Evolutionary conservation across 2,113 vertebrate species (phyloP).

Genomic region (Haplotaxodon microlepis): DNA sequence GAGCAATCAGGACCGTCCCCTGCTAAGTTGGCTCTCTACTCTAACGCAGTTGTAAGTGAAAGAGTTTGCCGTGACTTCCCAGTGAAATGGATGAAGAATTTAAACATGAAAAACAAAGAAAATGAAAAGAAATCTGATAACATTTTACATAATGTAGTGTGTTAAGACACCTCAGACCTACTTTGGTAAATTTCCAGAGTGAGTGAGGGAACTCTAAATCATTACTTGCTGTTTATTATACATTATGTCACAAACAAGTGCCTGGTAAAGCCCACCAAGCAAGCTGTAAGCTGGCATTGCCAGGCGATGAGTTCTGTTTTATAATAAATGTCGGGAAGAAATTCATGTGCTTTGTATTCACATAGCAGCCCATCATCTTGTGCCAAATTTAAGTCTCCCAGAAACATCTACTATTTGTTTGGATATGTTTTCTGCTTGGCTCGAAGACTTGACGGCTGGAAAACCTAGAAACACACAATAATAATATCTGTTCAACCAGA

Average conservation of each 20-base stretch:
- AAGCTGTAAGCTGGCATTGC: neutral
- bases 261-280: neutral
- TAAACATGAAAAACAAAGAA: neutral
- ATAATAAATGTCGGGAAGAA: neutral
- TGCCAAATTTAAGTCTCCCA: neutral
- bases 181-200: neutral
- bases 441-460: neutral
- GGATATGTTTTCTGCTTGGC: conserved; percentile 9
- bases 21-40: neutral
- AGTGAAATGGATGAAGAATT: neutral
- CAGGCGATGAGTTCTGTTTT: neutral
- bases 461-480: neutral
- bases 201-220: neutral
- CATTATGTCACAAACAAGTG: neutral
- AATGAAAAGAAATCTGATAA: neutral
- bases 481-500: neutral
- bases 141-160: neutral
- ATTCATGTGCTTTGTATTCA: neutral
- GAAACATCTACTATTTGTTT: conserved; percentile 1
- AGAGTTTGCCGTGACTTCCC: neutral
- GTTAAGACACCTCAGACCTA: neutral
- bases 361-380: neutral
- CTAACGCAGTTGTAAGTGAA: neutral
- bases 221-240: neutral
- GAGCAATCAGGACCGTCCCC: neutral